These are phyloP conservation scores for Neodiprion virginianus DNA, from an alignment of 1,140 invertebrate species.

Conservation along the genomic window DNA sequence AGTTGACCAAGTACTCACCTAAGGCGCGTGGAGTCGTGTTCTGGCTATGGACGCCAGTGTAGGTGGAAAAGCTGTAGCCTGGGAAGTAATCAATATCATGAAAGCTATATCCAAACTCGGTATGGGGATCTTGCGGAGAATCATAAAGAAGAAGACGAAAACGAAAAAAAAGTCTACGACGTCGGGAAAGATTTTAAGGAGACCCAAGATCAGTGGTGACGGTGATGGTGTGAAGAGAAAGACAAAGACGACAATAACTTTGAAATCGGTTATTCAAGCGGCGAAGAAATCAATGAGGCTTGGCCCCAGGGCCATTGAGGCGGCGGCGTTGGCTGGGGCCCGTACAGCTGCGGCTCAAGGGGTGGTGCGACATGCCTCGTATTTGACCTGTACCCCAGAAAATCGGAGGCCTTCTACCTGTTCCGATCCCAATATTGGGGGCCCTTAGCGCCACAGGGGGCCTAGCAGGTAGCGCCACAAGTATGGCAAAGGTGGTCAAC, in stretches of 20 bases:
- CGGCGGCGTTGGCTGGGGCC: not conserved
- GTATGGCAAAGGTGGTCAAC: not conserved
- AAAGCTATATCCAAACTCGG: constrained; percentile 45
- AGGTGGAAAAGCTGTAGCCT: not conserved
- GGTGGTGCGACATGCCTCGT: not conserved
- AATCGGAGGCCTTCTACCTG: too few relatives aligned
- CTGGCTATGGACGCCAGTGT: constrained; percentile 47
- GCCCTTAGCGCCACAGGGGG: not conserved
- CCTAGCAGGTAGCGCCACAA: not conserved
- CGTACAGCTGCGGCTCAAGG: not conserved
- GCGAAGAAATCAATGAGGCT: not conserved
- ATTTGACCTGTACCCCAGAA: too few relatives aligned
- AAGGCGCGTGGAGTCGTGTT: constrained; percentile 51
- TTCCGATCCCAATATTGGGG: too few relatives aligned
- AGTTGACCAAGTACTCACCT: constrained; percentile 50
- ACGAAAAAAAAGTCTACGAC: not conserved
- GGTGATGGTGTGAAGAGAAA: not conserved
- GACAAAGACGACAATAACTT: not conserved
- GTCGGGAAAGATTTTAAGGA: too few relatives aligned
- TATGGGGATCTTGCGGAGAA: constrained; percentile 33
- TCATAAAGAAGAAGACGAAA: constrained; percentile 19
- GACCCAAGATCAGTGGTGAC: too few relatives aligned
- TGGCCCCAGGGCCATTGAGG: not conserved
- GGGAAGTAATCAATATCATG: constrained; percentile 48
- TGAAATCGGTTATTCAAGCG: not conserved